phyloP scores from a whole-genome alignment of 2,113 vertebrate species.

The Lepisosteus oculatus region DNA sequence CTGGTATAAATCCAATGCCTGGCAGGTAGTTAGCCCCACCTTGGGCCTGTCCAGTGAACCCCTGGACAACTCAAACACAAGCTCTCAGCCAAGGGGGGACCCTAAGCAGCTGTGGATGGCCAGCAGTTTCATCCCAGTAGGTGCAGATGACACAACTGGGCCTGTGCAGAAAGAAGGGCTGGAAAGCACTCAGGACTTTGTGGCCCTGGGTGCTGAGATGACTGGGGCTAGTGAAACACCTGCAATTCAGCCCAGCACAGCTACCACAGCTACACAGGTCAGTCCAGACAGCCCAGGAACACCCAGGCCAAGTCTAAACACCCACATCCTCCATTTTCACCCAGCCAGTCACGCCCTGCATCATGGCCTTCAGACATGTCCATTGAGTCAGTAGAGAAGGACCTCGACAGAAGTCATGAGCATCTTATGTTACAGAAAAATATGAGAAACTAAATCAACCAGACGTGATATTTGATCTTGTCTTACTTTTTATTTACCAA shows the following conservation, averaged over 20 bases:
- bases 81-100: neutral
- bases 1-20: conserved; percentile 34
- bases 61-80: neutral
- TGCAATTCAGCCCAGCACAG: conserved; percentile 7
- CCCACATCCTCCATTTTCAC: neutral
- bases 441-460: no score
- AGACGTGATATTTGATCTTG: no score
- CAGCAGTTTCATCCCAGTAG: neutral
- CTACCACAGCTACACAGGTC: conserved; percentile 44
- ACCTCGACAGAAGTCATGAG: neutral
- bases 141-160: neutral
- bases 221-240: conserved; percentile 5
- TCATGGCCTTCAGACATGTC: conserved; percentile 23
- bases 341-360: conserved; percentile 26
- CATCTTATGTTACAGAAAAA: neutral
- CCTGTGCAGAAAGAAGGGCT: conserved; percentile 11
- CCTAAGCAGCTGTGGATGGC: neutral
- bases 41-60: neutral
- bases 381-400: conserved; percentile 16
- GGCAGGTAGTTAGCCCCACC: conserved; percentile 7
- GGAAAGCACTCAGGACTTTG: conserved; percentile 19
- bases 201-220: conserved; percentile 7
- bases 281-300: conserved; percentile 29
- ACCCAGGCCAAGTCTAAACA: conserved; percentile 11
- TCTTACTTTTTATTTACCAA: no score